These are phyloP conservation scores for Mantis religiosa DNA, from an alignment of 2,888 invertebrate species.

Conservation along the genomic window DNA sequence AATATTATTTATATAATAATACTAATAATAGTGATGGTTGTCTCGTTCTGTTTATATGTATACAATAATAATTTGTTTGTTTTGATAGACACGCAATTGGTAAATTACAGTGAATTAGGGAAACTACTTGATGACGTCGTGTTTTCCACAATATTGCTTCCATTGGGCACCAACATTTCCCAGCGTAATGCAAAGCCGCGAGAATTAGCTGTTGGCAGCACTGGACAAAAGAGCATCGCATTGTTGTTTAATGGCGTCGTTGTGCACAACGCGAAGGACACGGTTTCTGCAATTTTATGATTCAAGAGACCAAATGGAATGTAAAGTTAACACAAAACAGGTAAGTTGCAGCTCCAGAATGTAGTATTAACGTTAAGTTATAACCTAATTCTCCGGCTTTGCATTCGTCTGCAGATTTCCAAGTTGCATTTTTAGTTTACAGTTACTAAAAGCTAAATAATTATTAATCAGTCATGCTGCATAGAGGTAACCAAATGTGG, in stretches of 20 bases:
- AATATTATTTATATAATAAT: slow-evolving; percentile 23
- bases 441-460: neutral
- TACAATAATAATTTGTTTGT: neutral
- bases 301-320: neutral
- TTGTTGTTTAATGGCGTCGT: neutral
- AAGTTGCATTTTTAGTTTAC: neutral
- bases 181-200: neutral
- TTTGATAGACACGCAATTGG: neutral
- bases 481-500: neutral
- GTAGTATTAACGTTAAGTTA: neutral
- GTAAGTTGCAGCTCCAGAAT: neutral
- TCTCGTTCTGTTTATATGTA: neutral
- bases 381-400: neutral
- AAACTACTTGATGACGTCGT: neutral
- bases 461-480: neutral
- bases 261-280: neutral
- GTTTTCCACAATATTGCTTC: neutral
- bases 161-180: neutral
- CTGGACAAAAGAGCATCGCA: neutral
- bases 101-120: neutral
- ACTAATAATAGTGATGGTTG: neutral
- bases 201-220: neutral
- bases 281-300: neutral
- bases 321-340: neutral
- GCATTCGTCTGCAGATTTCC: neutral